Conservation (phyloP, 2,797 vertebrate species). For the Kryptolebias ocellatus region DNA sequence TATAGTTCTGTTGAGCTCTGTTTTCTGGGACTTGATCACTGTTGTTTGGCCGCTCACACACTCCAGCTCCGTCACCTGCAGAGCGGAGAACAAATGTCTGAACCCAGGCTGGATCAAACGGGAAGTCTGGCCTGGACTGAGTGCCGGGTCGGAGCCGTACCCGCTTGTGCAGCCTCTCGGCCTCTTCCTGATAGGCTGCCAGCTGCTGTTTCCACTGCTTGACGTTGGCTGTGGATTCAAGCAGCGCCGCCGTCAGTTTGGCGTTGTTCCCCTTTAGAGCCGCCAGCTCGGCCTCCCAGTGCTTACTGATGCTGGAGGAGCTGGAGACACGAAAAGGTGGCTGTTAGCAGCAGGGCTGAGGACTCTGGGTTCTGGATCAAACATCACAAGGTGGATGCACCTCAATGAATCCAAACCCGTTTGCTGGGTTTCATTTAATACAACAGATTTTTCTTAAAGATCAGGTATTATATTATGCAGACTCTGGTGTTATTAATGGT, state of each 20-base stretch:
- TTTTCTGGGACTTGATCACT: conserved; percentile 93
- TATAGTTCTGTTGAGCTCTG: conserved; percentile 95
- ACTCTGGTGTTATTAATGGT: no score
- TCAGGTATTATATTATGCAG: no score
- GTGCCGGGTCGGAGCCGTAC: conserved; percentile 64
- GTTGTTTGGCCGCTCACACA: conserved; percentile 95
- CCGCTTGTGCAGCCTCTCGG: conserved; percentile 94
- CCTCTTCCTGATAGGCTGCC: conserved; percentile 95
- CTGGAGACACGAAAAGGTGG: conserved; percentile 65
- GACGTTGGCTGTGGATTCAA: conserved; percentile 97
- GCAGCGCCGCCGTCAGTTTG: conserved; percentile 95
- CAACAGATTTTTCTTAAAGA: no score
- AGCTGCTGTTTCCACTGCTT: conserved; percentile 99
- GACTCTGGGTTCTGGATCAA: not conserved
- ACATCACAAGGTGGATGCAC: no score
- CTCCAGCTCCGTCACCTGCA: conserved; percentile 96
- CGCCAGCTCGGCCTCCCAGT: conserved; percentile 97
- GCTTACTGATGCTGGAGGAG: conserved; percentile 91
- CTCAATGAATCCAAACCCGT: no score
- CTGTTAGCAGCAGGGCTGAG: not conserved
- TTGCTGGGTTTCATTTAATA: no score
- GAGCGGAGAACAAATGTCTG: not conserved
- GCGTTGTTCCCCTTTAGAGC: conserved; percentile 98
- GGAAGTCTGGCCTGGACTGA: not conserved
- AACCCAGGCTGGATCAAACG: not conserved